These are phyloP conservation scores for Peromyscus polionotus DNA, from an alignment of 2,113 vertebrate genomes.

Conservation along the genomic window DNA sequence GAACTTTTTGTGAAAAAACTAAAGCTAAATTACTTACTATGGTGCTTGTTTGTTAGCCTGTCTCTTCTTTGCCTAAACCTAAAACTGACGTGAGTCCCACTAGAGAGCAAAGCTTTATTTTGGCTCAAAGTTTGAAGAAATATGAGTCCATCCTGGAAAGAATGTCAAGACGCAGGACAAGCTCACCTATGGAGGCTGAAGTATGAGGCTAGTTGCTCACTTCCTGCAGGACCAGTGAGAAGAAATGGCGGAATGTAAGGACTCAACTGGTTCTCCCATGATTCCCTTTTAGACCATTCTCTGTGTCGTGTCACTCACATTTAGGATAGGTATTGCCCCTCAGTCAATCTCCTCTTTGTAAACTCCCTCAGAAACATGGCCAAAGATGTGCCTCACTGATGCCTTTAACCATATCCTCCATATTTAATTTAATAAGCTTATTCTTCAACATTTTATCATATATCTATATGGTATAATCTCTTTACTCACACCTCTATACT, in stretches of 20 bases:
- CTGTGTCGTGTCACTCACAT: not conserved
- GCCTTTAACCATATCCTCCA: not conserved
- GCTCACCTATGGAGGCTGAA: not conserved
- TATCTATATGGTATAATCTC: not conserved
- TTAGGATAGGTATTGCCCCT: not conserved
- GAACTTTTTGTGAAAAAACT: not conserved
- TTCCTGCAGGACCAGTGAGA: not conserved
- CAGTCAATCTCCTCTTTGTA: not conserved
- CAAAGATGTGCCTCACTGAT: not conserved
- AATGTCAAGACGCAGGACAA: not conserved
- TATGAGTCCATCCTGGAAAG: not conserved
- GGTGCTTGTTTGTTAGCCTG: not conserved
- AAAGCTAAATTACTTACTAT: constrained; percentile 47
- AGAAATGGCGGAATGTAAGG: not conserved
- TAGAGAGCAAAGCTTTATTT: not conserved
- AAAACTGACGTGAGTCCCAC: not conserved
- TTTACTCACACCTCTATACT: too few species aligned
- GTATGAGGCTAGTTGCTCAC: not conserved
- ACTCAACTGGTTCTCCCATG: not conserved
- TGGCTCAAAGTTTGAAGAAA: not conserved
- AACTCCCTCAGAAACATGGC: not conserved
- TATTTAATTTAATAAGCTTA: not conserved
- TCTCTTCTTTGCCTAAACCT: not conserved
- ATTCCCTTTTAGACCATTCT: not conserved
- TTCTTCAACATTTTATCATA: not conserved